Base-by-base conservation (phyloP, 2,888 invertebrate genomes). In the Melitaea athalia region DNA sequence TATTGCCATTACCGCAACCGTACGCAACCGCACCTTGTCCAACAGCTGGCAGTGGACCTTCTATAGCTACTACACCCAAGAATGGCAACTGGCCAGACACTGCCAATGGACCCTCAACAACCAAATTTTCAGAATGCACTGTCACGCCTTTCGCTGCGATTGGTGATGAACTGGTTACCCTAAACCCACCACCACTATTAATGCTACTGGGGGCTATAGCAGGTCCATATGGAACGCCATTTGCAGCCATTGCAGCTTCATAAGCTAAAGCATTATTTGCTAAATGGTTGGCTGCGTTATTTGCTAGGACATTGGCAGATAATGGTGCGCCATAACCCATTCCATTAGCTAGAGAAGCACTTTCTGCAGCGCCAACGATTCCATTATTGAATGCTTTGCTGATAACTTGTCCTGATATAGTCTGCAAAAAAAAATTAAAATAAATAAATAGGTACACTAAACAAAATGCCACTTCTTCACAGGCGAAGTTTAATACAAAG, bases 11-110 rank as follows among this genome's bases (percentile, higher is more conserved):
- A 0, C 78, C 78, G 33, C 75, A 74, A 4, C 70, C 71, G 33
- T 77, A 76, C 0, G 75, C 68, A n/a, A 77, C 81, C 11, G 77
- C 75, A 52, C 83, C 78, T 12, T 70, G 74, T 0, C 85, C 84
- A 24, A 72, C 52, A 1, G 79, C 75, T 4, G 80, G 78, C 6
- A 85, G 67, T 0, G 78, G 59, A 14, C 84, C 85, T 59, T 85
- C 85, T 6, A 85, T 64, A 12, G 76, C 74, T 15, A 84, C 81
- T 3, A 81, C 77, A 17, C 77, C 77, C 24, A 76, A 63, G 62
- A 78, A 78, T 11, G 78, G 78, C 59, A 78, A 60, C n/a, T 77
- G 73, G 0, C 79, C 79, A 63, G 71, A 69, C 0, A 78, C 75
- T 2, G 74, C 70, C n/a, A 79, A 59, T 2, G 78, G 77, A 6